Percentiles rank a stretch among this genome's conserved stretches.
phyloP scores from a whole-genome alignment of 2,888 invertebrate genomes.

The Chironomus tentans region DNA sequence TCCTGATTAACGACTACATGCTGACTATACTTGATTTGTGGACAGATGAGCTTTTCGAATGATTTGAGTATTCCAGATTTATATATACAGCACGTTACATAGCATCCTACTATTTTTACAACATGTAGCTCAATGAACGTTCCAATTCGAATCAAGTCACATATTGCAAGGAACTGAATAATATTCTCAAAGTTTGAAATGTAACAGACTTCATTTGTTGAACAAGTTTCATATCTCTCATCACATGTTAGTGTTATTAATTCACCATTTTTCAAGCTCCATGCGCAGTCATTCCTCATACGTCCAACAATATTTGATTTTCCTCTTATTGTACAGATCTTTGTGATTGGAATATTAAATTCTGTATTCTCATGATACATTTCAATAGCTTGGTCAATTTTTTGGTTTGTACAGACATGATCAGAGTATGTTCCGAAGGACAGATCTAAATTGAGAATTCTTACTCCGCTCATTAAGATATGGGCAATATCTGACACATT shows the following conservation, averaged over 20 bases:
- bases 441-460: background rate
- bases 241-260: conserved; percentile 35
- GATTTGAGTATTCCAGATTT: conserved; percentile 35
- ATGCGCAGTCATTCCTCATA: background rate
- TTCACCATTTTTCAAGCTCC: conserved; percentile 30
- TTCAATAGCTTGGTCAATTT: background rate
- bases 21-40: conserved; percentile 31
- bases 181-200: conserved; percentile 37
- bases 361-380: background rate
- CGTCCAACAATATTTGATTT: background rate
- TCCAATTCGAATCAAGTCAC: conserved; percentile 32
- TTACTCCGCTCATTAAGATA: background rate
- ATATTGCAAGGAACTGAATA: conserved; percentile 32
- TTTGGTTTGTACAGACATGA: background rate
- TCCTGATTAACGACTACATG: conserved; percentile 31
- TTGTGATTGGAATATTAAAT: background rate
- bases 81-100: conserved; percentile 34
- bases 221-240: conserved; percentile 33
- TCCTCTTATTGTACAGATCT: background rate
- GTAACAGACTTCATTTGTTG: conserved; percentile 37
- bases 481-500: background rate
- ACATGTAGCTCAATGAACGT: conserved; percentile 28
- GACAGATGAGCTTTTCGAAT: conserved; percentile 37
- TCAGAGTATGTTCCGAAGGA: background rate
- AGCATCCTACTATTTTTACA: conserved; percentile 32